Conservation (phyloP, 2,888 invertebrate species). For the Drosophila setosimentum region DNA sequence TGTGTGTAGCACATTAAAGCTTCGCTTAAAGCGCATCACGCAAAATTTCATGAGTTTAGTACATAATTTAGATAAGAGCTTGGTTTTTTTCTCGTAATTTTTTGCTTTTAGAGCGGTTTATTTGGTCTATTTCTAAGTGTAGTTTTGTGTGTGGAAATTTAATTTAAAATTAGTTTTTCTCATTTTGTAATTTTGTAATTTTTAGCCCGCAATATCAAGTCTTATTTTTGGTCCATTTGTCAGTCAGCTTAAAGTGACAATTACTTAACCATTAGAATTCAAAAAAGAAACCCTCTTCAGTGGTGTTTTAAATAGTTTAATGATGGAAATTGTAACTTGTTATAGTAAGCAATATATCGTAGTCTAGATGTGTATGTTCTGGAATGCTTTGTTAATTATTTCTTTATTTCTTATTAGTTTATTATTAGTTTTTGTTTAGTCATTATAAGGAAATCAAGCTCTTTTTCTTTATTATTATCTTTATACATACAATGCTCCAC, state of each 20-base stretch:
- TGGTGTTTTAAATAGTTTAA: neutral
- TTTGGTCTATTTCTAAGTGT: neutral
- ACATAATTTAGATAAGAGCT: constrained; percentile 59
- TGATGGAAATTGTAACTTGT: neutral
- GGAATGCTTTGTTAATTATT: no score
- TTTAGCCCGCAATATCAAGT: constrained; percentile 9
- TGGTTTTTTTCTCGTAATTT: neutral
- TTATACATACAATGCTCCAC: no score
- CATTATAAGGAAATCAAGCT: neutral
- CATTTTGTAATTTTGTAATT: constrained; percentile 27
- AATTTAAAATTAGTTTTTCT: constrained; percentile 17
- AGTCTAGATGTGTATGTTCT: no score
- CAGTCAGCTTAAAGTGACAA: neutral
- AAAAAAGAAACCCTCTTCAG: neutral
- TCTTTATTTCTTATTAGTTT: neutral
- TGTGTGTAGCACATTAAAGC: constrained; percentile 50
- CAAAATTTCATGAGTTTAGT: constrained; percentile 40
- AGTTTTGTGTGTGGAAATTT: constrained; percentile 32
- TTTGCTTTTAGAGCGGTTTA: neutral
- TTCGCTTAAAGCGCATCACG: constrained; percentile 54
- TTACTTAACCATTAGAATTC: constrained; percentile 7
- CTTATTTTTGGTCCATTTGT: constrained; percentile 23
- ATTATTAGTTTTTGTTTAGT: neutral
- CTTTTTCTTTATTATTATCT: no score
- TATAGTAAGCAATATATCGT: neutral